These are phyloP conservation scores for Drosophila buzzatii DNA, from an alignment of 2,888 invertebrate species.

Conservation along the genomic window DNA sequence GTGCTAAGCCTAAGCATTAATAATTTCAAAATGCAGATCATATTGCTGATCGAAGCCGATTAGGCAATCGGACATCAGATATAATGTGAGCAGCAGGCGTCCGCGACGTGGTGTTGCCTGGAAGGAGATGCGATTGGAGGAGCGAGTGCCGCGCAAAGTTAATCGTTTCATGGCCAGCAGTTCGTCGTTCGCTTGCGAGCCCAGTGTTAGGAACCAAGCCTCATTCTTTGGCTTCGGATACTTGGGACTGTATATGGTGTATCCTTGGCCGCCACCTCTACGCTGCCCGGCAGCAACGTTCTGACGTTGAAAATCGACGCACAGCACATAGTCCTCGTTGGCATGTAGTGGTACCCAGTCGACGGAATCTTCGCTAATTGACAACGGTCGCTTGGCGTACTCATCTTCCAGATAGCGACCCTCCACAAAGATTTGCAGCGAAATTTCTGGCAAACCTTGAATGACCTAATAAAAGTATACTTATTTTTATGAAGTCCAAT, in stretches of 20 bases:
- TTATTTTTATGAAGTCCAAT: not conserved
- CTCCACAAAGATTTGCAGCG: conserved; percentile 87
- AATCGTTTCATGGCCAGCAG: conserved; percentile 93
- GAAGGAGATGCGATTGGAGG: conserved; percentile 87
- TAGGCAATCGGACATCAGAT: conserved; percentile 96
- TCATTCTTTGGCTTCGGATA: conserved; percentile 98
- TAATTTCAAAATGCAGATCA: conserved; percentile 87
- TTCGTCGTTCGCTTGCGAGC: conserved; percentile 89
- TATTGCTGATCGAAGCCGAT: conserved; percentile 97
- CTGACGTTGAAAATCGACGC: conserved; percentile 86
- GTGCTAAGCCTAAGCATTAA: conserved; percentile 65
- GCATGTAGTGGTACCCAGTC: conserved; percentile 88
- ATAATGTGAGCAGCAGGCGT: conserved; percentile 91
- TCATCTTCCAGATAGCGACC: conserved; percentile 86
- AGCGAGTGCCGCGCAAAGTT: conserved; percentile 86
- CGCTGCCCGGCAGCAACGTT: conserved; percentile 86
- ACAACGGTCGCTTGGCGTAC: conserved; percentile 74
- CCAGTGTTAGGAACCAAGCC: conserved; percentile 96
- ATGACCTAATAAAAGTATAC: conserved; percentile 85
- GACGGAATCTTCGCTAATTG: conserved; percentile 83
- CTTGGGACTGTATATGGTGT: conserved; percentile 92
- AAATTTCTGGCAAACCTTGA: conserved; percentile 88
- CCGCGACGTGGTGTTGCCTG: conserved; percentile 89
- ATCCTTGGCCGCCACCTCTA: conserved; percentile 69
- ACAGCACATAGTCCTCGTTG: conserved; percentile 90